Conservation (phyloP, 2,888 invertebrate genomes). For the Eulithis testata region DNA sequence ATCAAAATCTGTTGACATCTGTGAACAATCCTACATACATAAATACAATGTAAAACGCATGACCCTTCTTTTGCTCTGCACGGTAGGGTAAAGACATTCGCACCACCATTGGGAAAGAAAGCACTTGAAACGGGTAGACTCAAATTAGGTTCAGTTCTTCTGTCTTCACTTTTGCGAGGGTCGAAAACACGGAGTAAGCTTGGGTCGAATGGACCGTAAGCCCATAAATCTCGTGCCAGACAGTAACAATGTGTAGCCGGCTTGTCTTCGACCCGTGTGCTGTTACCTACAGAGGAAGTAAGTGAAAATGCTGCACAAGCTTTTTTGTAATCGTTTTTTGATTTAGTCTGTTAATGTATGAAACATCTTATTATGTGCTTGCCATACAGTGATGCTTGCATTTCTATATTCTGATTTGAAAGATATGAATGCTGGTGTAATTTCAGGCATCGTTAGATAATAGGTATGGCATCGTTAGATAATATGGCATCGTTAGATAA, state of each 20-base stretch:
- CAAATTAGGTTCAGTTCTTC: conserved; percentile 46
- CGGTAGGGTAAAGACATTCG: too few species aligned
- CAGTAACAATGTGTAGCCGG: conserved; percentile 59
- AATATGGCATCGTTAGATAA: too few species aligned
- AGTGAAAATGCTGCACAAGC: conserved; percentile 3
- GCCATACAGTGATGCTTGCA: too few species aligned
- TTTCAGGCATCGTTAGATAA: too few species aligned
- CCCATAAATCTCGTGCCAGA: conserved; percentile 55
- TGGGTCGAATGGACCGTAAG: conserved; percentile 47
- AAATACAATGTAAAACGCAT: too few species aligned
- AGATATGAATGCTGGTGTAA: too few species aligned
- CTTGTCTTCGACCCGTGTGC: conserved; percentile 44
- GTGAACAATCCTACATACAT: too few species aligned
- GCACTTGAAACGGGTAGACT: conserved; percentile 45
- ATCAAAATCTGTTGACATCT: too few species aligned
- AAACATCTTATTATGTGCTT: background rate
- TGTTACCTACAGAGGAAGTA: background rate
- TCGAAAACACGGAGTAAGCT: conserved; percentile 46
- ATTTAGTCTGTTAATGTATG: background rate
- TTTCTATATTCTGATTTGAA: too few species aligned
- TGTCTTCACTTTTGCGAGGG: conserved; percentile 49
- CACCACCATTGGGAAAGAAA: conserved; percentile 42
- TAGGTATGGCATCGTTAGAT: too few species aligned
- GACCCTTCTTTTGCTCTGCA: too few species aligned
- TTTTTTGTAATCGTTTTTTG: background rate